Percentiles rank a stretch among this genome's conserved stretches.
phyloP scores from a whole-genome alignment of 2,797 vertebrate genomes.

The Thamnophis elegans region DNA sequence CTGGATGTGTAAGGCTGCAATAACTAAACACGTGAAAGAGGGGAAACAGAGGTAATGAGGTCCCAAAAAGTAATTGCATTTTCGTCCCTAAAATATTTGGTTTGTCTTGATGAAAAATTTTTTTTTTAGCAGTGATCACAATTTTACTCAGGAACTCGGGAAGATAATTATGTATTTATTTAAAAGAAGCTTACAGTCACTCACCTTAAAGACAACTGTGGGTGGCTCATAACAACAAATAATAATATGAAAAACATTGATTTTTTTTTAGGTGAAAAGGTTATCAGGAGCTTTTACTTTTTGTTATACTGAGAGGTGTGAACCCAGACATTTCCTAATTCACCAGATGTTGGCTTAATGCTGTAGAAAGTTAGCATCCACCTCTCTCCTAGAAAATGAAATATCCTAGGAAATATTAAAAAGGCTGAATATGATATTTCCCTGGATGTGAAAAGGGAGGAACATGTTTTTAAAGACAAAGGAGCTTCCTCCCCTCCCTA shows the following conservation, averaged over 20 bases:
- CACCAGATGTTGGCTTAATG: too few relatives aligned
- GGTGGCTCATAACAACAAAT: not conserved
- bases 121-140: not conserved
- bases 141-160: not conserved
- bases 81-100: not conserved
- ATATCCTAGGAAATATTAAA: too few relatives aligned
- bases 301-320: not conserved
- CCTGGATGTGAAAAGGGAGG: too few relatives aligned
- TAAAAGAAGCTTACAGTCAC: not conserved
- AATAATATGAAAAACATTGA: not conserved
- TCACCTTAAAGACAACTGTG: not conserved
- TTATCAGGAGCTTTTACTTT: not conserved
- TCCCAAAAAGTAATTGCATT: not conserved
- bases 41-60: not conserved
- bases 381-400: too few relatives aligned
- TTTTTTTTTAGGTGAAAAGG: not conserved
- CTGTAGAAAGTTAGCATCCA: too few relatives aligned
- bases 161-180: not conserved
- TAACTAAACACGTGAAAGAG: not conserved
- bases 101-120: not conserved
- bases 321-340: too few relatives aligned
- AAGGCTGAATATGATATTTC: too few relatives aligned
- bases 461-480: too few relatives aligned
- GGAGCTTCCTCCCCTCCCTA: too few relatives aligned
- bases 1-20: not conserved